phyloP scores from a whole-genome alignment of 1,140 invertebrate genomes.

The Brachionus angularis region DNA sequence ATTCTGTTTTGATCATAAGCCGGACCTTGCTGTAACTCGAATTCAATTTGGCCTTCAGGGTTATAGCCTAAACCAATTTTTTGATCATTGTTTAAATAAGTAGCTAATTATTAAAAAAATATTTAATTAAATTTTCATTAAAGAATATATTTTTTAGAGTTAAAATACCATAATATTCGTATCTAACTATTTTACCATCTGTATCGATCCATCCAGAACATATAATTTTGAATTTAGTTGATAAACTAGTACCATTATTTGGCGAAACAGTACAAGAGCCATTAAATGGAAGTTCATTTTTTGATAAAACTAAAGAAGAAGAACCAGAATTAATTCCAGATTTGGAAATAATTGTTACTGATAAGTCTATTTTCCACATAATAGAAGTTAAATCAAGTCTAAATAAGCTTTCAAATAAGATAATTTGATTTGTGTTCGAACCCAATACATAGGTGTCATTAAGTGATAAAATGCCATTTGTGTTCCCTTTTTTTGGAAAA shows the following conservation, averaged over 20 bases:
- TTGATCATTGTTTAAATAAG: not conserved
- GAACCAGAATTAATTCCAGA: constrained; percentile 10
- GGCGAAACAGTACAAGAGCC: constrained; percentile 9
- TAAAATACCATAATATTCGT: constrained; percentile 30
- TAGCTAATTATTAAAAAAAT: not conserved
- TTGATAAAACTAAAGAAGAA: constrained; percentile 11
- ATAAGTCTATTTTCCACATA: constrained; percentile 25
- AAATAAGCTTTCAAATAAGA: not conserved
- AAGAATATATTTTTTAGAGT: not conserved
- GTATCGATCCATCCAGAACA: constrained; percentile 29
- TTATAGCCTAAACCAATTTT: constrained; percentile 5
- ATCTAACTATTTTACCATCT: constrained; percentile 2
- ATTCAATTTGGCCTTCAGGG: not conserved
- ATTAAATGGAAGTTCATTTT: constrained; percentile 2
- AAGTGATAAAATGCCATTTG: constrained; percentile 6
- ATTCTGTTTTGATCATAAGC: constrained; percentile 26
- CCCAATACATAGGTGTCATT: not conserved
- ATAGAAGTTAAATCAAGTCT: not conserved
- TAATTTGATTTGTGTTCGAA: constrained; percentile 11
- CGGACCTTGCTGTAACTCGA: constrained; percentile 23
- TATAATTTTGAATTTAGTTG: constrained; percentile 11
- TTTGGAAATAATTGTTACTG: not conserved
- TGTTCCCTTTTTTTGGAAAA: too few relatives aligned
- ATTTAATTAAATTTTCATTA: not conserved
- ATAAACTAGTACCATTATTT: not conserved